Evolutionary conservation across 1,140 invertebrate species (phyloP), one percentile per base, ranked within the genome.

Genomic region (Cataglyphis hispanica): DNA sequence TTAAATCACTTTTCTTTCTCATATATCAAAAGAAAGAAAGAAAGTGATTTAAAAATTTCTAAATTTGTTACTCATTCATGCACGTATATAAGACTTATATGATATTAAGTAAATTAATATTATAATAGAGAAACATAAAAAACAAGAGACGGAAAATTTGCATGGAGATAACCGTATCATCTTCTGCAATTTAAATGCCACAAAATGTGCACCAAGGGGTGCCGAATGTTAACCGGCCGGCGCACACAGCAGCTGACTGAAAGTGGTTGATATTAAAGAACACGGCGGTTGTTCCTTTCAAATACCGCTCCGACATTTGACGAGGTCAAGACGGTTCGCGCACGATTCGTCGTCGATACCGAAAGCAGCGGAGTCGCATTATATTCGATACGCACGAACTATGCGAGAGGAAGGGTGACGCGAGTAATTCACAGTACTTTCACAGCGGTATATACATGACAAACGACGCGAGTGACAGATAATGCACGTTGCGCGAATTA

Each of bases 301-400:
- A 92, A 92, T 91, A 88, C 83, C 87, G 89, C 64, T 83, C 67
- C 85, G 91, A 87, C 92, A 91, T 92, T 92, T 91, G 86, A 92
- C 91, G 86, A 81, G 87, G 69, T 83, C 84, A 70, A 78, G 31
- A 75, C 53, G 34, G 50, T 74, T n/a, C n/a, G 87, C 74, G 53
- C 46, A 66, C 50, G 77, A 37, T 78, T 78, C 61, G 27, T 31
- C 6, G 74, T 37, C 58, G 37, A 37, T 74, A 53, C 67, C 60
- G 60, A 63, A 31, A 56, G 4, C 27, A 27, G 31, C 31, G 19
- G 37, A 69, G 13, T 43, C 66, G 37, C 6, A 13, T 27, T 31
- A 27, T 25, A 50, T 34, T 58, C 78, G 61, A 78, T 67, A 78
- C 61, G 64, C 56, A 53, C 63, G n/a, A 50, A 31, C 13, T 31